These are phyloP conservation scores for Tridacna crocea DNA, from an alignment of 2,888 invertebrate species.

Conservation along the genomic window DNA sequence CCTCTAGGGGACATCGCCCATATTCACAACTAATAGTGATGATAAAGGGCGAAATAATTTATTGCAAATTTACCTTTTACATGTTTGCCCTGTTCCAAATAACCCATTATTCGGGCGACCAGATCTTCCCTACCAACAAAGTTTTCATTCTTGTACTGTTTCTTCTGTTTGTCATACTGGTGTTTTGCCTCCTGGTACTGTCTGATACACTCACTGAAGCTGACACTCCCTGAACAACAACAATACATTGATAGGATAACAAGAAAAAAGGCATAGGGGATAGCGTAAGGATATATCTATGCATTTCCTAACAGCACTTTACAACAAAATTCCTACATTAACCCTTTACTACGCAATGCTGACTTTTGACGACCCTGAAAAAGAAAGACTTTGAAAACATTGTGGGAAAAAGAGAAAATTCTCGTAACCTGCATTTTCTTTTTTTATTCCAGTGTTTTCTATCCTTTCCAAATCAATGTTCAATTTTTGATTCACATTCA, in stretches of 20 bases:
- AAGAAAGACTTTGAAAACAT: no score
- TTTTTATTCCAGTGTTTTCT: background rate
- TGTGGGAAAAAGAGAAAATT: background rate
- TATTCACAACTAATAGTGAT: no score
- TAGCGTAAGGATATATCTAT: background rate
- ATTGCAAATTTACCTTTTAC: background rate
- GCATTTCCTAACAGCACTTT: background rate
- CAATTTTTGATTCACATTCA: background rate
- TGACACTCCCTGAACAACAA: slow-evolving; percentile 3
- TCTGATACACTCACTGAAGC: slow-evolving; percentile 21
- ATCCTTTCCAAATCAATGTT: background rate
- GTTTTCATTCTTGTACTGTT: slow-evolving; percentile 8
- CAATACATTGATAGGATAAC: background rate
- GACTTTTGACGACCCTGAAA: no score
- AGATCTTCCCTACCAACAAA: slow-evolving; percentile 33
- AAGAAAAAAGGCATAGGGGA: background rate
- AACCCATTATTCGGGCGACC: slow-evolving; percentile 4
- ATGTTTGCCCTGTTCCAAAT: background rate
- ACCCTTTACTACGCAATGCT: no score
- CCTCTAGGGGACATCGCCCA: no score
- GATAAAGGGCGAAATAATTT: background rate
- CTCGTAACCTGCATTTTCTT: background rate
- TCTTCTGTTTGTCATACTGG: slow-evolving; percentile 18
- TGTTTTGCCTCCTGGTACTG: slow-evolving; percentile 19
- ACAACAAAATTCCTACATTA: background rate